phyloP scores from a whole-genome alignment of 2,888 invertebrate genomes.

The Drosophila quasianomalipes region DNA sequence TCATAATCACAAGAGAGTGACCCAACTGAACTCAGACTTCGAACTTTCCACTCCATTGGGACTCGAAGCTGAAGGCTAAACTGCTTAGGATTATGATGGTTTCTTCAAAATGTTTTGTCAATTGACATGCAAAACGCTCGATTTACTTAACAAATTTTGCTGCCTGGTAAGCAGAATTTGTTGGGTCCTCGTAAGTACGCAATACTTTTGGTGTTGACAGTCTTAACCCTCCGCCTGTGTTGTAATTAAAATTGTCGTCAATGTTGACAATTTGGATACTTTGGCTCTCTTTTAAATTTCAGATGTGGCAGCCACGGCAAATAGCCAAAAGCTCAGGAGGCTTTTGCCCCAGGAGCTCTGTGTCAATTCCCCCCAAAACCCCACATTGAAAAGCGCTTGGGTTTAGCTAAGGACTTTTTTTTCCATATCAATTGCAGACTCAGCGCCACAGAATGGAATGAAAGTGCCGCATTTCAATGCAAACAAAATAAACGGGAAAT shows the following conservation, averaged over 20 bases:
- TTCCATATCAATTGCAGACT: conserved; percentile 41
- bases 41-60: conserved; percentile 5
- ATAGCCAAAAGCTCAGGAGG: conserved; percentile 30
- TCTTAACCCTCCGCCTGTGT: conserved; percentile 44
- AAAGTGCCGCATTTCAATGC: conserved; percentile 47
- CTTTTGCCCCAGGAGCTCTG: conserved; percentile 2
- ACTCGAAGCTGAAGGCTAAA: background rate
- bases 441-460: conserved; percentile 18
- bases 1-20: conserved; percentile 38
- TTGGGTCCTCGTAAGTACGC: conserved; percentile 63
- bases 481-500: conserved; percentile 18
- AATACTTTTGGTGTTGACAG: conserved; percentile 43
- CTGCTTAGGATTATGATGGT: conserved; percentile 25
- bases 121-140: conserved; percentile 59
- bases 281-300: conserved; percentile 30
- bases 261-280: conserved; percentile 53
- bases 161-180: conserved; percentile 33
- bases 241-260: conserved; percentile 74
- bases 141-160: conserved; percentile 43
- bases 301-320: conserved; percentile 41
- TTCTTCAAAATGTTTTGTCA: conserved; percentile 34
- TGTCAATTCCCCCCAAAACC: conserved; percentile 8
- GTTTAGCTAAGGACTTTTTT: conserved; percentile 30
- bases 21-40: conserved; percentile 8
- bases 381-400: conserved; percentile 28